These are phyloP conservation scores for Chionomys nivalis DNA, from an alignment of 2,113 vertebrate genomes.

Conservation along the genomic window DNA sequence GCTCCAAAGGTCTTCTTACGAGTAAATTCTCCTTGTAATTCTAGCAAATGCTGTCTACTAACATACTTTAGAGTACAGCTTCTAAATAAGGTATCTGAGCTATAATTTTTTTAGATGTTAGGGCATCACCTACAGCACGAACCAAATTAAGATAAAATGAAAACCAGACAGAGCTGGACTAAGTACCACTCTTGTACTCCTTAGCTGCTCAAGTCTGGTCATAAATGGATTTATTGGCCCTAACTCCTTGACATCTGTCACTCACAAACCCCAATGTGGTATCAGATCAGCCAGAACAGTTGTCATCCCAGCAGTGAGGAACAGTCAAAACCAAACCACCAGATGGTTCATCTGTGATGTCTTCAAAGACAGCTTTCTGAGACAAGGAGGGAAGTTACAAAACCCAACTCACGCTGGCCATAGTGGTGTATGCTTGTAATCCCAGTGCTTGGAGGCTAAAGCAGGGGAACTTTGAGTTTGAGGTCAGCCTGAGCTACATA, in stretches of 20 bases:
- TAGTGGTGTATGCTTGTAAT: too few species aligned
- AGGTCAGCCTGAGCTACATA: not conserved
- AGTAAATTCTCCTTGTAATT: not conserved
- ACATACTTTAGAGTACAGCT: not conserved
- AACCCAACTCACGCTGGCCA: not conserved
- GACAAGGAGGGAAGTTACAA: not conserved
- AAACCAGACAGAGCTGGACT: too few species aligned
- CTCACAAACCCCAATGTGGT: not conserved
- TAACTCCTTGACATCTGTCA: not conserved
- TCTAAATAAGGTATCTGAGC: not conserved
- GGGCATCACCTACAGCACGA: not conserved
- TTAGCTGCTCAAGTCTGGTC: not conserved
- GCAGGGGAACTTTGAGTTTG: not conserved
- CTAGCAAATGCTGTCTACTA: not conserved
- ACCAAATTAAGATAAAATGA: not conserved
- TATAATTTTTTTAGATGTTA: not conserved
- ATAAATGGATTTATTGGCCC: not conserved
- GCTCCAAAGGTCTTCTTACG: not conserved
- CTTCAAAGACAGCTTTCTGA: not conserved
- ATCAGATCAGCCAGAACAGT: not conserved
- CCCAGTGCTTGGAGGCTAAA: not conserved
- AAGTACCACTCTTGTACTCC: not conserved
- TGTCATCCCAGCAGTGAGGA: not conserved
- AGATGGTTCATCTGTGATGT: not conserved
- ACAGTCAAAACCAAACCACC: not conserved